Conservation (phyloP, 2,888 invertebrate species). For the Yponomeuta plumbellus region DNA sequence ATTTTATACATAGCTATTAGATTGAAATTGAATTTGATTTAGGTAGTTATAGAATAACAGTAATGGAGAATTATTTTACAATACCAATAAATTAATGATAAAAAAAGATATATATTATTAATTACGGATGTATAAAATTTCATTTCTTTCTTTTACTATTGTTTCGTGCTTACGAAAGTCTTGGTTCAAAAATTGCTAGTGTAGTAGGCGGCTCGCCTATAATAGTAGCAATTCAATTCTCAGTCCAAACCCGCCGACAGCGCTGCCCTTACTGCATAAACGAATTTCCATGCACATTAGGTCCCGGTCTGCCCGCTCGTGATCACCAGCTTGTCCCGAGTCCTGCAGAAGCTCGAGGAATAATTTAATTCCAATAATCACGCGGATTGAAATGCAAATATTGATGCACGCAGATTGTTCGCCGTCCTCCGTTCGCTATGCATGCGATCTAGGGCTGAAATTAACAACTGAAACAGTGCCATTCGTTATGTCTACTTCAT, state of each 20-base stretch:
- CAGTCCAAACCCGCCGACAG: constrained; percentile 1
- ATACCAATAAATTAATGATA: no score
- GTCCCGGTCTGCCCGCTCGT: neutral
- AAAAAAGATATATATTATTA: no score
- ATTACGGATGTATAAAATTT: no score
- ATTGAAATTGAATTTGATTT: no score
- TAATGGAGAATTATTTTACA: no score
- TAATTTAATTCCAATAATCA: constrained; percentile 33
- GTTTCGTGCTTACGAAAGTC: no score
- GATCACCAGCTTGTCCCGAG: constrained; percentile 13
- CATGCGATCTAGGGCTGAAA: constrained; percentile 9
- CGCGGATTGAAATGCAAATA: constrained; percentile 31
- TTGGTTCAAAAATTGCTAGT: no score
- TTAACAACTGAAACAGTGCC: constrained; percentile 9
- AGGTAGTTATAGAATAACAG: no score
- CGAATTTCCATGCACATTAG: constrained; percentile 17
- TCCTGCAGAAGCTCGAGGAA: constrained; percentile 19
- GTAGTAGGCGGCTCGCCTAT: neutral
- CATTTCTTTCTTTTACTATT: no score
- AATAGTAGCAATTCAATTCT: constrained; percentile 11
- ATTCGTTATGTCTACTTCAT: neutral
- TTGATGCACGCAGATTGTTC: constrained; percentile 18
- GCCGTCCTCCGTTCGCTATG: constrained; percentile 9
- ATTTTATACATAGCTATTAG: no score
- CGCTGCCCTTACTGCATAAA: constrained; percentile 2